Conservation (phyloP, 2,888 invertebrate genomes). For the Ornithoptera priamus region DNA sequence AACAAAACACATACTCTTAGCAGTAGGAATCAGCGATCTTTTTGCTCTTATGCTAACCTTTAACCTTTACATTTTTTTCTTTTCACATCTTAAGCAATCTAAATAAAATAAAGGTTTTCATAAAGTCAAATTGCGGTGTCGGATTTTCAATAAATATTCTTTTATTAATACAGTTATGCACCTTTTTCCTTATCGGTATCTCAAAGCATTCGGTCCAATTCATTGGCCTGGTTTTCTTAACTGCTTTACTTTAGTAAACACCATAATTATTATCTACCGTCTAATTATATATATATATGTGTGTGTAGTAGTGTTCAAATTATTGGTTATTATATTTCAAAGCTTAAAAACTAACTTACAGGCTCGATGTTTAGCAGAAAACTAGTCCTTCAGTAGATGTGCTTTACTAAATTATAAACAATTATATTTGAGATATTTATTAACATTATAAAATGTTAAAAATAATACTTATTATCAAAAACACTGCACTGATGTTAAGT, state of each 20-base stretch:
- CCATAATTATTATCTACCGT: conserved; percentile 3
- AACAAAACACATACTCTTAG: too few species aligned
- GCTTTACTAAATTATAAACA: too few species aligned
- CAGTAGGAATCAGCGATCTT: too few species aligned
- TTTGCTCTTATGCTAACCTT: too few species aligned
- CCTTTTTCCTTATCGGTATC: neutral
- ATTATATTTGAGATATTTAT: too few species aligned
- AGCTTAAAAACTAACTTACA: neutral
- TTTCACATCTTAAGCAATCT: too few species aligned
- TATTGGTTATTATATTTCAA: neutral
- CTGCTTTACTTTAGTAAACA: conserved; percentile 4
- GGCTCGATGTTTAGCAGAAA: neutral
- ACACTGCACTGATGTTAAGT: too few species aligned
- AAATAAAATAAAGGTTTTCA: too few species aligned
- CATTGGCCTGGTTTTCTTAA: conserved; percentile 4
- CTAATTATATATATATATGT: neutral
- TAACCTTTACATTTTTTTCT: too few species aligned
- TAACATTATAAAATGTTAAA: too few species aligned
- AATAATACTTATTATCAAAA: too few species aligned
- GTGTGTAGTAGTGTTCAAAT: neutral
- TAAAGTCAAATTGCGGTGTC: neutral
- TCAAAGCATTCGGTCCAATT: neutral
- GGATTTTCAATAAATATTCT: neutral
- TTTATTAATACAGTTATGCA: neutral
- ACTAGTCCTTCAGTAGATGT: too few species aligned